Base-by-base conservation (phyloP, 1,140 invertebrate species). In the Lepidurus apus region DNA sequence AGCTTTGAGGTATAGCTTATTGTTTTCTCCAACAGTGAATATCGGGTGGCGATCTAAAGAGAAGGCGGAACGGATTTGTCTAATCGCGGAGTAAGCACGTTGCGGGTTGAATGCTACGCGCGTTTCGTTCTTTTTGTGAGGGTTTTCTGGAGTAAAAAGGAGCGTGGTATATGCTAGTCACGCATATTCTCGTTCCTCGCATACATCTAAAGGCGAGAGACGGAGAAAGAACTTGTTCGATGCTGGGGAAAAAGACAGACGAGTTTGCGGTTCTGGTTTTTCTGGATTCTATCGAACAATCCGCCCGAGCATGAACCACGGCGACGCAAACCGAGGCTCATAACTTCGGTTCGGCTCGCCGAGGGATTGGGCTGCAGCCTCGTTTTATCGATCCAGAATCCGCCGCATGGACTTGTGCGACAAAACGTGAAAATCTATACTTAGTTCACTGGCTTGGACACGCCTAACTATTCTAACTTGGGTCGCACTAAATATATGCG, bases 61-160 rank as follows among this genome's bases (percentile, higher is more conserved):
- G 10, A 47, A 65, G 17, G 53, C 21, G 53, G 9, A 65, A 21
- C 9, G 17, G 17, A 47, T 10, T n/a, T 21, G 53, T 34, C 34
- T 17, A 65, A 65, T 65, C 17, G 53, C 53, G 53, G 17, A 17
- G 53, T 65, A 65, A 65, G 53, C 53, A 65, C 53, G 53, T 65
- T 65, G 53, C 7, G 53, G 53, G 53, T 65, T 65, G 53, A 4
- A 34, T 34, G 34, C 34, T 34, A 34, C 34, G 53, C 53, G 53
- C 17, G 53, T 65, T 65, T 13, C n/a, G 53, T 65, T 13, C 17
- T 65, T 65, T 21, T 65, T 4, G 17, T n/a, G 53, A 13, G 21
- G 4, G 9, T 21, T n/a, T 65, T 13, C 9, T n/a, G 17, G 53
- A 65, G 13, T 65, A 34, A 34, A 34, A 34, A 34, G 2, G 34